Evolutionary conservation across 2,797 vertebrate genomes (phyloP), one percentile per base, ranked within the genome.

Genomic region (Pteropus rufus): DNA sequence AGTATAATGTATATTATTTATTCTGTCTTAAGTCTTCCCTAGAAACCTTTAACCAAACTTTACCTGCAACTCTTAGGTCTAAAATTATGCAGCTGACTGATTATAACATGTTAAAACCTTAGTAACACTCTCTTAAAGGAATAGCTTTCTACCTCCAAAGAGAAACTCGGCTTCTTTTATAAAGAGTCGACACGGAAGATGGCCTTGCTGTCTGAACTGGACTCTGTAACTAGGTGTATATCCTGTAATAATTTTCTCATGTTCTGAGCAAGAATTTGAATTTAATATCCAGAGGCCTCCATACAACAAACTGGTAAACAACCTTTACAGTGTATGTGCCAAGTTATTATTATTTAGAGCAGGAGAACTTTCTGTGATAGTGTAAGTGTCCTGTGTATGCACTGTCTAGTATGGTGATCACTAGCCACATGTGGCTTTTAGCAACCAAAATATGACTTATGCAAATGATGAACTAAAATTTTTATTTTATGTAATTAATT

Each of bases 21-120:
- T 52, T 91, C 36, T 88, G 56, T 70, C 77, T 39, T 93, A 93
- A 60, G 46, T 94, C 41, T 96, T 93, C 73, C 34, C 56, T 83
- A 19, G 70, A 67, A 87, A 72, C 15, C 15, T 90, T 84, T 82
- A 85, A 49, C 49, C 44, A 83, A 67, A 93, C 31, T 96, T 76
- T n/a, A 67, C 46, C 34, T 86, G 15, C 11, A 89, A 23, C 23
- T 93, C 24, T 52, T 89, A 58, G 18, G 18, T 70, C 41, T 93
- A 7, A 91, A 80, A 26, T 89, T 93, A 65, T 67, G 29, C 14
- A 67, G 23, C 34, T 60, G 16, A 87, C 31, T 82, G n/a, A 46
- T 49, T 81, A 58, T 65, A 93, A 94, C 24, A 62, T 85, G 64
- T 3, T 24, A 24, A 89, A 81, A 49, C 9, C 9, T 54, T 86